These are phyloP conservation scores for Rhamnusium bicolor DNA, from an alignment of 2,888 invertebrate genomes.

Conservation along the genomic window DNA sequence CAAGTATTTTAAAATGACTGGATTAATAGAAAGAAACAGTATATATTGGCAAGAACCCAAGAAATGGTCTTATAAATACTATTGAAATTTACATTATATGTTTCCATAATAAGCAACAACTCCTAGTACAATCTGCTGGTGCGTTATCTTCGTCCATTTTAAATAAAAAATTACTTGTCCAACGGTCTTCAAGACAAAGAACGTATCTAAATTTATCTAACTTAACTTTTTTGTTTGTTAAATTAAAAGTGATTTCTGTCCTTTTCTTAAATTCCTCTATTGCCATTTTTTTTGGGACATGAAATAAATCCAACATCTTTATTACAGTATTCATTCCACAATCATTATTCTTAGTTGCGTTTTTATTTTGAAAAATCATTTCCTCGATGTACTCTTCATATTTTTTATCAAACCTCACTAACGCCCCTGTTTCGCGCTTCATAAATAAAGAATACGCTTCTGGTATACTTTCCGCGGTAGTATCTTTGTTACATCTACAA, in stretches of 20 bases:
- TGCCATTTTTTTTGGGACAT: constrained; percentile 31
- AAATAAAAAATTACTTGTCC: constrained; percentile 59
- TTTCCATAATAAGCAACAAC: constrained; percentile 46
- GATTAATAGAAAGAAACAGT: too few relatives aligned
- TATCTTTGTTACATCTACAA: background rate
- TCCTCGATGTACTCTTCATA: constrained; percentile 55
- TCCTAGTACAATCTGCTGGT: constrained; percentile 55
- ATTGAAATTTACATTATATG: constrained; percentile 47
- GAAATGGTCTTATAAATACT: constrained; percentile 53
- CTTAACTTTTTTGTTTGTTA: constrained; percentile 44
- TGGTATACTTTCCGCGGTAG: constrained; percentile 4
- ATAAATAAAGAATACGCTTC: constrained; percentile 59
- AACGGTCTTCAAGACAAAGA: constrained; percentile 63
- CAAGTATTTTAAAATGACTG: too few relatives aligned
- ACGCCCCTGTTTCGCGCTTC: constrained; percentile 52
- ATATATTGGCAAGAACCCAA: constrained; percentile 51
- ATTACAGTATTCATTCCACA: background rate
- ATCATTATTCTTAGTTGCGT: background rate
- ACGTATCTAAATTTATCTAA: constrained; percentile 67
- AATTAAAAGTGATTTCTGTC: constrained; percentile 2
- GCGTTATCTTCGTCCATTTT: background rate
- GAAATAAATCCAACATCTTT: constrained; percentile 31
- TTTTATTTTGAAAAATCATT: constrained; percentile 20
- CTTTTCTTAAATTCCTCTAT: constrained; percentile 39
- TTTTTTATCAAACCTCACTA: constrained; percentile 56